phyloP scores from a whole-genome alignment of 2,797 vertebrate genomes.

The Anguilla obscura region DNA sequence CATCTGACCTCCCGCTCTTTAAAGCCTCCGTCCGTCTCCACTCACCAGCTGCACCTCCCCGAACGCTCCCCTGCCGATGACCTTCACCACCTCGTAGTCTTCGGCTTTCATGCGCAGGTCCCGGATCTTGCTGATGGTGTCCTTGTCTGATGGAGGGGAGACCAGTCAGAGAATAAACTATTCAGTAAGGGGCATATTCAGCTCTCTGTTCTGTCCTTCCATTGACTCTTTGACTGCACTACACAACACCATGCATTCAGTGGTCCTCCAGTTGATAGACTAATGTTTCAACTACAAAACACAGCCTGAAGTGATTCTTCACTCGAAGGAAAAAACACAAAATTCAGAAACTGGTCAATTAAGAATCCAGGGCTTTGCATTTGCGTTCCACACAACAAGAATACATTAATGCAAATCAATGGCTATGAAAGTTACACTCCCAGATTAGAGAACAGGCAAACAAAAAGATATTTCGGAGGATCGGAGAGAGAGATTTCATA shows the following conservation, averaged over 20 bases:
- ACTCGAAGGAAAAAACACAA: neutral
- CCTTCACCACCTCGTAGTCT: slow-evolving; percentile 98
- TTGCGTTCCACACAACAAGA: neutral
- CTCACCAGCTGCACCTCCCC: slow-evolving; percentile 97
- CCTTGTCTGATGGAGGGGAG: slow-evolving; percentile 79
- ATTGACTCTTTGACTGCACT: neutral
- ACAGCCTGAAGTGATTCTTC: too few relatives aligned
- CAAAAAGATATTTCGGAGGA: too few relatives aligned
- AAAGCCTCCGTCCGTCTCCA: slow-evolving; percentile 13
- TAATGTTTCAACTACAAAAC: too few relatives aligned
- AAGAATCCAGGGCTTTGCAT: neutral
- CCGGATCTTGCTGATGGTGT: slow-evolving; percentile 95
- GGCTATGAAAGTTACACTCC: neutral
- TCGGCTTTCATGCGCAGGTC: slow-evolving; percentile 99
- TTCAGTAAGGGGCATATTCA: neutral
- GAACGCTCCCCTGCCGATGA: slow-evolving; percentile 97
- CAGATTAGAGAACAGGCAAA: neutral
- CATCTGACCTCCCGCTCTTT: neutral
- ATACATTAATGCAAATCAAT: neutral
- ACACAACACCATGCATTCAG: neutral
- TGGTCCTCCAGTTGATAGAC: neutral
- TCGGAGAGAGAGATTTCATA: too few relatives aligned
- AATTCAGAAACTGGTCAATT: neutral
- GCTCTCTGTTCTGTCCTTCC: neutral
- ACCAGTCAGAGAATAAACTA: neutral